Evolutionary conservation across 2,797 vertebrate genomes (phyloP).

Genomic region (Notamacropus eugenii): DNA sequence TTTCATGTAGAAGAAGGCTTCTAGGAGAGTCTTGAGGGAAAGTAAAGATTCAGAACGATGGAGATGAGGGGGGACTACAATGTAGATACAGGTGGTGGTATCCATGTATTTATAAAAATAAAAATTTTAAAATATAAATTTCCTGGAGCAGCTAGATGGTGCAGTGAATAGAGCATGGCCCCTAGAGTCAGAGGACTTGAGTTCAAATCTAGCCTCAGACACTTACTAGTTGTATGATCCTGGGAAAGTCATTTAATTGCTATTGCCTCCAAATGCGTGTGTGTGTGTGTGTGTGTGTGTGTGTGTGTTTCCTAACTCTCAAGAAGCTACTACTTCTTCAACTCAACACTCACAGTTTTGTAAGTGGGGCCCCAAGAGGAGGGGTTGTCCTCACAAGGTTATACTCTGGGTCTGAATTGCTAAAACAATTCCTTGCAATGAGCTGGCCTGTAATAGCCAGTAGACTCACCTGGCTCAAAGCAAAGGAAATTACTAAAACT

Average conservation of each 20-base stretch:
- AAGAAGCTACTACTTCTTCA: neutral
- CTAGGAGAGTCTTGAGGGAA: neutral
- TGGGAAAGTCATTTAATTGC: neutral
- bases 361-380: neutral
- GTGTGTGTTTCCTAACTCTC: neutral
- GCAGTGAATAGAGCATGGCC: neutral
- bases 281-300: no score
- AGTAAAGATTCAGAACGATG: neutral
- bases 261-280: neutral
- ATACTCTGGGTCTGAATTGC: neutral
- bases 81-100: neutral
- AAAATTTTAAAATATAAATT: neutral
- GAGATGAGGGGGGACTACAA: neutral
- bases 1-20: neutral
- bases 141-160: neutral
- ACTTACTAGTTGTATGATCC: neutral
- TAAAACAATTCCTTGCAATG: neutral
- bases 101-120: neutral
- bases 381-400: neutral
- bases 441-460: neutral
- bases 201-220: neutral
- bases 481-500: neutral
- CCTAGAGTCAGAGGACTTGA: neutral
- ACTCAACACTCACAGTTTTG: neutral
- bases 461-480: neutral